These are phyloP conservation scores for Garrulus glandarius DNA, from an alignment of 2,797 vertebrate genomes.

Conservation along the genomic window DNA sequence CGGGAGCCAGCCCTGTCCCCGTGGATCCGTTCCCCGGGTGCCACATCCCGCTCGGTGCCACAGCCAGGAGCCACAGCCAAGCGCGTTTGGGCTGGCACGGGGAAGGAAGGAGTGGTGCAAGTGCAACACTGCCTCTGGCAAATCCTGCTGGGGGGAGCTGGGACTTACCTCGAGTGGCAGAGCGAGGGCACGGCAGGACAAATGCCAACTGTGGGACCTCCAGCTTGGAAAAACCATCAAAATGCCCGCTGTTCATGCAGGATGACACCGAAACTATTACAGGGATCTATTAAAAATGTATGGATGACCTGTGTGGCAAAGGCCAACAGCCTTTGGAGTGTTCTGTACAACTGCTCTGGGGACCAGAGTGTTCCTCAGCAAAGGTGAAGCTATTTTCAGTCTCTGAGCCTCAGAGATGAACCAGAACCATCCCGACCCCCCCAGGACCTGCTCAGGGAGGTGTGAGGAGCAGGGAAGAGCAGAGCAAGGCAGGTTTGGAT, in stretches of 20 bases:
- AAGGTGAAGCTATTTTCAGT: background rate
- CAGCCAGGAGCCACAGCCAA: rapidly evolving
- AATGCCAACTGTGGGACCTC: background rate
- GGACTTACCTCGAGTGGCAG: background rate
- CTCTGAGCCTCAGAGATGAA: background rate
- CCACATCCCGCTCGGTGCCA: background rate
- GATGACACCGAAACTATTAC: background rate
- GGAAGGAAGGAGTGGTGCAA: background rate
- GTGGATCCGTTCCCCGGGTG: rapidly evolving
- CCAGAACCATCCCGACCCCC: background rate
- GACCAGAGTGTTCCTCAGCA: background rate
- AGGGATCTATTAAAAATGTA: background rate
- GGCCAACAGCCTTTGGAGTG: background rate
- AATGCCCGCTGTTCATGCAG: background rate
- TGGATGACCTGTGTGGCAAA: background rate
- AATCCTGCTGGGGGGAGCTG: background rate
- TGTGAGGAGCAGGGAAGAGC: background rate
- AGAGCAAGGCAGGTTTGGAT: background rate
- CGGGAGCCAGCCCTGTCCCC: background rate
- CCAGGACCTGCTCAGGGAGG: background rate
- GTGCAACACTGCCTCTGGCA: background rate
- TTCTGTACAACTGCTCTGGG: background rate
- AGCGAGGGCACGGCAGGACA: background rate
- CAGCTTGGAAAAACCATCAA: background rate
- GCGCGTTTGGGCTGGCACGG: background rate